phyloP scores from a whole-genome alignment of 2,113 vertebrate species.

The Colaptes auratus region DNA sequence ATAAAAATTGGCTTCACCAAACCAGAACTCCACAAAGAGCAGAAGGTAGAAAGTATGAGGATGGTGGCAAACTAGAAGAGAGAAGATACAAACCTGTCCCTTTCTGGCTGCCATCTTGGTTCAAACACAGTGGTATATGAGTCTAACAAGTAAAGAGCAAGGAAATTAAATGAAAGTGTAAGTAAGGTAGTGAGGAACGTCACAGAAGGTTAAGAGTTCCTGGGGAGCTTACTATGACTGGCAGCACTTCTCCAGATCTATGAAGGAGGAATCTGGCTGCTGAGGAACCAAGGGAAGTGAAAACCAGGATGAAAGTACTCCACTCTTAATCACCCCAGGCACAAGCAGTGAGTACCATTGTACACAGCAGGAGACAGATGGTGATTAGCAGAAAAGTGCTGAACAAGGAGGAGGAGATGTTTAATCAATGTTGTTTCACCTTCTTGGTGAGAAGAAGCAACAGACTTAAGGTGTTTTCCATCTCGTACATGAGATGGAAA shows the following conservation, averaged over 20 bases:
- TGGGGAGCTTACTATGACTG: not conserved
- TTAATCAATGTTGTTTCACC: not conserved
- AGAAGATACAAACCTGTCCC: not conserved
- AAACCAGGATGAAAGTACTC: not conserved
- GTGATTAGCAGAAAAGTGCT: not conserved
- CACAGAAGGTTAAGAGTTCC: not conserved
- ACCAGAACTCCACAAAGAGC: not conserved
- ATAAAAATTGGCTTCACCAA: not conserved
- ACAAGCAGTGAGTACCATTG: not conserved
- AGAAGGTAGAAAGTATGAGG: not conserved
- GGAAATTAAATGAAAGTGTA: not conserved
- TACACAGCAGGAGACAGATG: not conserved
- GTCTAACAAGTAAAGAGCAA: not conserved
- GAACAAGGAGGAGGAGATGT: not conserved
- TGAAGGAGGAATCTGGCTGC: not conserved
- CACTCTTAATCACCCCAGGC: not conserved
- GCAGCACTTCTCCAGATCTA: not conserved
- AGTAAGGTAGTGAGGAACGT: not conserved
- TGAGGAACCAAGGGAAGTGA: not conserved
- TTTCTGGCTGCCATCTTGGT: not conserved
- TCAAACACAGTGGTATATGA: not conserved
- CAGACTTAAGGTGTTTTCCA: not conserved
- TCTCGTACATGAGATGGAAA: not conserved
- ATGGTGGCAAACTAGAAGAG: not conserved
- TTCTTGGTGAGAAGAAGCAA: not conserved